These are phyloP conservation scores for Grallaria varia DNA, from an alignment of 2,113 vertebrate genomes.

Conservation along the genomic window DNA sequence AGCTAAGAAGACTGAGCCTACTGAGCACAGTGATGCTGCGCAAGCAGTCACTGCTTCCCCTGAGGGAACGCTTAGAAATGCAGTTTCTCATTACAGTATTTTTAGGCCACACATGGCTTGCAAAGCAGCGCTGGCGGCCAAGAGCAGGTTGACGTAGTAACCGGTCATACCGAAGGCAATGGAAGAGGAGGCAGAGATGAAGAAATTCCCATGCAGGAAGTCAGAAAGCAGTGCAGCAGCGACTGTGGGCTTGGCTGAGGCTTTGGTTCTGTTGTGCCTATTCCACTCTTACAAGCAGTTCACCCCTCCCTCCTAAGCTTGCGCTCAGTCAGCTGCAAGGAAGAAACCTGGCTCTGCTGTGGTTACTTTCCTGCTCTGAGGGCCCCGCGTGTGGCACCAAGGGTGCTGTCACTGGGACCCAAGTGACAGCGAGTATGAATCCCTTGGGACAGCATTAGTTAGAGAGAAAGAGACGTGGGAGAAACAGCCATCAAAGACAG, in stretches of 20 bases:
- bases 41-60: neutral
- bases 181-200: neutral
- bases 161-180: neutral
- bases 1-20: neutral
- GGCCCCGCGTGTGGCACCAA: accelerated
- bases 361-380: neutral
- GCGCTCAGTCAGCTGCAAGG: neutral
- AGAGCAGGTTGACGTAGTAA: neutral
- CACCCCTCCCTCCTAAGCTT: neutral
- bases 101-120: neutral
- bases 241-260: neutral
- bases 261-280: neutral
- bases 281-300: neutral
- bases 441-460: neutral
- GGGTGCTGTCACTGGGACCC: neutral
- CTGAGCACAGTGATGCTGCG: neutral
- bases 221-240: neutral
- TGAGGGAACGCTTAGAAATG: neutral
- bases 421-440: neutral
- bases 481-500: neutral
- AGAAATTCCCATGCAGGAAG: neutral
- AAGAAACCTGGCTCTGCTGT: neutral
- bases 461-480: neutral
- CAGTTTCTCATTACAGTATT: neutral
- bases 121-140: neutral